A percentile compares a stretch with the other conserved stretches of the same genome.
These are phyloP conservation scores for Dasyurus viverrinus DNA, from an alignment of 2,113 vertebrate genomes.

Conservation along the genomic window DNA sequence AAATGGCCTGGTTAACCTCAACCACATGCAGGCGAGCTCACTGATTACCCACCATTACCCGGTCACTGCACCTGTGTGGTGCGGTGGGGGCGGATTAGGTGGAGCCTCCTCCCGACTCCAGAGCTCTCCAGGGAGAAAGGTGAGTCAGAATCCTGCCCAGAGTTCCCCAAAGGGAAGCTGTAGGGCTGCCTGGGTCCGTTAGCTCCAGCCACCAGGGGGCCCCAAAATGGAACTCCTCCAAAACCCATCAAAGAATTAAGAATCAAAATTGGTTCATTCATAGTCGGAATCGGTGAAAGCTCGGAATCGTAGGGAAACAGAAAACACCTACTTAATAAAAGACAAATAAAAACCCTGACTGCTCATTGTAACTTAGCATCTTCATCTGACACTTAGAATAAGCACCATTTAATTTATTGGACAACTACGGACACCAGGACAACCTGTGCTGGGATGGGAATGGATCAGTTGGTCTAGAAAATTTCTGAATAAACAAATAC, in stretches of 20 bases:
- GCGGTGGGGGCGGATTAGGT: neutral
- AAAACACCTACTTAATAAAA: neutral
- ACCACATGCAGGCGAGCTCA: neutral
- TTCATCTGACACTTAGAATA: neutral
- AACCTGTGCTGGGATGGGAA: neutral
- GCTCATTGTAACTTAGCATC: neutral
- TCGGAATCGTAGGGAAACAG: neutral
- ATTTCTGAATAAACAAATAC: neutral
- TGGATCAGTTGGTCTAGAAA: neutral
- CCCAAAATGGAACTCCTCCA: neutral
- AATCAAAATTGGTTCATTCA: neutral
- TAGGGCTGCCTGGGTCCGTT: neutral
- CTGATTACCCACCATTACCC: neutral
- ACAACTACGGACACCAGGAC: neutral
- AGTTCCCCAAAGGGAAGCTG: neutral
- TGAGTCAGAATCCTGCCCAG: neutral
- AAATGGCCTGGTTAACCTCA: neutral
- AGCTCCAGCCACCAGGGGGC: neutral
- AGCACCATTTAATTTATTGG: neutral
- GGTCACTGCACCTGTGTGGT: neutral
- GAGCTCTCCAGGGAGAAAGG: neutral
- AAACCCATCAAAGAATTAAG: neutral
- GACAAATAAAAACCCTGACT: neutral
- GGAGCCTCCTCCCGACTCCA: neutral
- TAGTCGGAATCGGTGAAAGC: neutral